phyloP scores from a whole-genome alignment of 2,113 vertebrate species.

The Austrofundulus limnaeus region DNA sequence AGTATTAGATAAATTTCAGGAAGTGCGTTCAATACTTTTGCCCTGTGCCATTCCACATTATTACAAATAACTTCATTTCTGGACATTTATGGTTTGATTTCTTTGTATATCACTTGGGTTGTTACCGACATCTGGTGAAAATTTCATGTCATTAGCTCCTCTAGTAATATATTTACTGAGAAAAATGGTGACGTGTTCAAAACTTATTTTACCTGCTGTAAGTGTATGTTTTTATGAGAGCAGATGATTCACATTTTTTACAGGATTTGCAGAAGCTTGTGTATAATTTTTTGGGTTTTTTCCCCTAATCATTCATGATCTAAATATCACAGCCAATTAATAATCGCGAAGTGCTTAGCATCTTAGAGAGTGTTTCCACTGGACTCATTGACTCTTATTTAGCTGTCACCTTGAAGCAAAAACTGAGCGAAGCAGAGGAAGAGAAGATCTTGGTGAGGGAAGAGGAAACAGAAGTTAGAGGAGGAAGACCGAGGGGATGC shows the following conservation, averaged over 20 bases:
- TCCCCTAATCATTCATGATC: slow-evolving; percentile 23
- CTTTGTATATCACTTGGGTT: too few species aligned
- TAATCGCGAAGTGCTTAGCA: slow-evolving; percentile 36
- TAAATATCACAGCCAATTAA: slow-evolving; percentile 67
- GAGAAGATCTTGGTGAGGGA: background rate
- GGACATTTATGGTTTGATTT: too few species aligned
- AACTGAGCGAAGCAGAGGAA: slow-evolving; percentile 15
- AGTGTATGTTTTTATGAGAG: too few species aligned
- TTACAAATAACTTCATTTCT: too few species aligned
- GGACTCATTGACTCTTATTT: slow-evolving; percentile 48
- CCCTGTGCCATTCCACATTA: too few species aligned
- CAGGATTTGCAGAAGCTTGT: background rate
- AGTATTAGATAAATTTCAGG: too few species aligned
- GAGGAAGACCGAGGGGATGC: slow-evolving; percentile 4
- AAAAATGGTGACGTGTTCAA: too few species aligned
- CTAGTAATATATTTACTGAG: too few species aligned
- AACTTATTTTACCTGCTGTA: too few species aligned
- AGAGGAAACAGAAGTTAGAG: slow-evolving; percentile 7
- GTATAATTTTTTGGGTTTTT: slow-evolving; percentile 28
- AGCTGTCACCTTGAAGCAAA: slow-evolving; percentile 49
- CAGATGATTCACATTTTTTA: background rate
- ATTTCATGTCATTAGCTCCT: too few species aligned
- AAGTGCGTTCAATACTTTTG: too few species aligned
- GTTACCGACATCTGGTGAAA: too few species aligned
- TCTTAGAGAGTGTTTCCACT: slow-evolving; percentile 48